phyloP scores from a whole-genome alignment of 2,888 invertebrate species.

The Deladenus siricidicola region DNA sequence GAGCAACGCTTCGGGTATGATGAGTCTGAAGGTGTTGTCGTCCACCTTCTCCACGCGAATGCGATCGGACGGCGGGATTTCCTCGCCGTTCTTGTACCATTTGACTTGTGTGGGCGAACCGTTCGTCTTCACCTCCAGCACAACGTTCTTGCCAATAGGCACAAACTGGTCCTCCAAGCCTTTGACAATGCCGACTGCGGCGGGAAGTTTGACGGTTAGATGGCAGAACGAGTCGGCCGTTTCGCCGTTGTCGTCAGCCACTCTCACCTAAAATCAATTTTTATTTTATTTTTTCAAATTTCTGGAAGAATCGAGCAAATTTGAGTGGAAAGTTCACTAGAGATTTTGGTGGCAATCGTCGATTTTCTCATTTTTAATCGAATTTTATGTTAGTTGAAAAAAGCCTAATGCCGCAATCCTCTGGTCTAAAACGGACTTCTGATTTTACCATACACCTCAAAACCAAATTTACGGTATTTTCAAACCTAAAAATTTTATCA shows the following conservation, averaged over 20 bases:
- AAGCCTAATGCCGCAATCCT: no score
- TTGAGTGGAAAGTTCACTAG: no score
- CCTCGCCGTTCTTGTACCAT: slow-evolving; percentile 44
- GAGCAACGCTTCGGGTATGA: slow-evolving; percentile 30
- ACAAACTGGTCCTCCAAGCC: slow-evolving; percentile 15
- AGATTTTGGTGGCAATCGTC: no score
- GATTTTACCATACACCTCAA: no score
- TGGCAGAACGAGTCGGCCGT: slow-evolving; percentile 43
- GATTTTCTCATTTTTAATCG: no score
- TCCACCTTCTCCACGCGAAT: slow-evolving; percentile 39
- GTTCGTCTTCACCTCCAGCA: slow-evolving; percentile 36
- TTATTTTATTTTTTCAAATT: neutral
- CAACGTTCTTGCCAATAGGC: slow-evolving; percentile 12
- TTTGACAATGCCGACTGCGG: slow-evolving; percentile 57
- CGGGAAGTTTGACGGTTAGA: slow-evolving; percentile 44
- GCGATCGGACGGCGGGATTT: slow-evolving; percentile 38
- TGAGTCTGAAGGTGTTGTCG: slow-evolving; percentile 53
- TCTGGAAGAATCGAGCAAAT: no score
- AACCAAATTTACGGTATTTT: no score
- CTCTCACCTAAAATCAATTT: slow-evolving; percentile 23
- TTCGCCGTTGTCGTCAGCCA: slow-evolving; percentile 39
- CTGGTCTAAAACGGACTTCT: no score
- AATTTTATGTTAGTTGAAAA: no score
- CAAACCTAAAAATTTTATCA: no score
- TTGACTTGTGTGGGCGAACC: slow-evolving; percentile 28